Evolutionary conservation across 64 coral and sea anemone genomes (phyloP).

Genomic region (Stylophora pistillata): DNA sequence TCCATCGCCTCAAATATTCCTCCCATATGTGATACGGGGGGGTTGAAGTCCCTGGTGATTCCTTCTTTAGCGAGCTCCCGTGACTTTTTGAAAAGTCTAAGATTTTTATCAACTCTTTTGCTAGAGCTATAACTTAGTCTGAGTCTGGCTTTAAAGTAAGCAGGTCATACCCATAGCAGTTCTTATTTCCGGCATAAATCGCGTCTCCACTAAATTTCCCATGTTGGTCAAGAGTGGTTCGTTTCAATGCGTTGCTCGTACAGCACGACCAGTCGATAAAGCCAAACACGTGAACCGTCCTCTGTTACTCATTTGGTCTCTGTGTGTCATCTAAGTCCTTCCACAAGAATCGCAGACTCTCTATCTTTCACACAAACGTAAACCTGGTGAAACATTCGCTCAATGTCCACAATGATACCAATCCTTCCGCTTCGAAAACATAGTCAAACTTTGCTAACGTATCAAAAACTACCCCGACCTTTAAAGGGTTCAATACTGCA

Average conservation of each 20-base stretch:
- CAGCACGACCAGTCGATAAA: slow-evolving; percentile 23
- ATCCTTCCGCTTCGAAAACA: too few relatives aligned
- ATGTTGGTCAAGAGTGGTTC: slow-evolving; percentile 6
- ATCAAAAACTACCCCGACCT: too few relatives aligned
- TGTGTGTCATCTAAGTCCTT: slow-evolving; percentile 30
- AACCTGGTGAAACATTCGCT: slow-evolving; percentile 62
- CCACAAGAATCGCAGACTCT: slow-evolving; percentile 65
- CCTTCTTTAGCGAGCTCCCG: too few relatives aligned
- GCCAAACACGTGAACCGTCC: slow-evolving; percentile 49
- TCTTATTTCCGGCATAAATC: fast-evolving
- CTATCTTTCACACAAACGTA: slow-evolving; percentile 33
- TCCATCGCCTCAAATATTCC: slow-evolving; percentile 48
- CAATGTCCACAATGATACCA: slow-evolving; percentile 4
- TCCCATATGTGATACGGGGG: slow-evolving; percentile 9
- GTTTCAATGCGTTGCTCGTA: slow-evolving; percentile 43
- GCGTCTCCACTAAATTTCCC: not conserved
- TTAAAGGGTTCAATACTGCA: too few relatives aligned
- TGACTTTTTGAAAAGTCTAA: too few relatives aligned
- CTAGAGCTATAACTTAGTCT: not conserved
- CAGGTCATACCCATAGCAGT: not conserved
- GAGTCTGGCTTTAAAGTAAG: not conserved
- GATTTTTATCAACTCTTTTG: not conserved
- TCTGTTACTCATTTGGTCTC: slow-evolving; percentile 37
- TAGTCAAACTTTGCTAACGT: too few relatives aligned
- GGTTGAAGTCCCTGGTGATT: too few relatives aligned